Evolutionary conservation across 1,140 invertebrate genomes (phyloP), one percentile per base, ranked within the genome.

Genomic region (Rhagoletis zephyria): DNA sequence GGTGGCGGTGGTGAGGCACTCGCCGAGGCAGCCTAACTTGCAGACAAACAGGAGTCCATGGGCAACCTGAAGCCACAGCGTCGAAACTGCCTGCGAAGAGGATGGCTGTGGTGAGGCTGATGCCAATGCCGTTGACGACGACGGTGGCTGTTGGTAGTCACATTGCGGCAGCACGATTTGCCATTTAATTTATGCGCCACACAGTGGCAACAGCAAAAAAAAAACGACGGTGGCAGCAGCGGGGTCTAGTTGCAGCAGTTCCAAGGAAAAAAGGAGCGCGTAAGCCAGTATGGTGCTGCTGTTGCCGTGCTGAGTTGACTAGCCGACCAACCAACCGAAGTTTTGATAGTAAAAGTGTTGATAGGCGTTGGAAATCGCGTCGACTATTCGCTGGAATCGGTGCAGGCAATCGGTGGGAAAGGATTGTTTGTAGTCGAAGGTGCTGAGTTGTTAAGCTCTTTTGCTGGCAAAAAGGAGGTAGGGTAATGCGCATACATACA

Each of bases 301-400:
- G 74, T 1, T 51, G 74, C 74, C 16, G 74, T 81, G 48, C 48
- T 48, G 74, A 16, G 74, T 81, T 7, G 45, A 81, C 16, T 9
- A 3, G n/a, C 10, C 74, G 74, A 56, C 19, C 85, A 12, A 16
- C 70, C 30, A 61, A 63, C 10, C 48, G 70, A 7, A 30, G 85
- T 61, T 65, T 63, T 56, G 85, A 86, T 86, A 86, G 85, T 86
- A 86, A 86, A 86, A 86, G 85, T 86, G 85, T 64, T 86, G 85
- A 86, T 86, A 86, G 85, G 74, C 74, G 48, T 81, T 81, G 74
- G 74, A 81, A 81, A 81, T 81, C 74, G 74, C 74, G 14, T 81
- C 42, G 51, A 56, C 45, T 81, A 81, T 81, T 81, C 74, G 48
- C 45, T 19, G 48, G 74, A 81, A 81, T 81, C 74, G 48, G 42